These are phyloP conservation scores for Mimas tiliae DNA, from an alignment of 2,888 invertebrate species.

Conservation along the genomic window DNA sequence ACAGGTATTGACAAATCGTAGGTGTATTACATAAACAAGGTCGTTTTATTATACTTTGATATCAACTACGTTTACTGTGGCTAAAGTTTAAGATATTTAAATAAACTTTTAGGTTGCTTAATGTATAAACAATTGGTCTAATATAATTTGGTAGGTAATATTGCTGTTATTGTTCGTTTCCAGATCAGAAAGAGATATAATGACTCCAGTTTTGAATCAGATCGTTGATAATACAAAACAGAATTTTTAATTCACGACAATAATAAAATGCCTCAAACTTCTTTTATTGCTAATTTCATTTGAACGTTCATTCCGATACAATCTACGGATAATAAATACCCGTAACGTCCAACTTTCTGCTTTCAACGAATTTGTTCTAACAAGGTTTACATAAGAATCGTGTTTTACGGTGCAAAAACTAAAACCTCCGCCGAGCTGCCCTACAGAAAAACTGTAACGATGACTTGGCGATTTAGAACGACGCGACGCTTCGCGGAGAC, in stretches of 20 bases:
- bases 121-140: too few species aligned
- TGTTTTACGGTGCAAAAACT: conserved; percentile 7
- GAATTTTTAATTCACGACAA: neutral
- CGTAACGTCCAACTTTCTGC: neutral
- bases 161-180: too few species aligned
- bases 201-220: neutral
- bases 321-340: neutral
- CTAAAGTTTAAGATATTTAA: neutral
- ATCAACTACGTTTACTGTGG: neutral
- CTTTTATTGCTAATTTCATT: neutral
- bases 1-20: conserved; percentile 13
- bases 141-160: too few species aligned
- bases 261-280: neutral
- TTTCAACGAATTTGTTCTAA: neutral
- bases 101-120: neutral
- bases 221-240: neutral
- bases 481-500: conserved; percentile 12
- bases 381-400: conserved; percentile 11
- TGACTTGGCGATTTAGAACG: conserved; percentile 26
- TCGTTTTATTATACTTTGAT: neutral
- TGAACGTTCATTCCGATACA: neutral
- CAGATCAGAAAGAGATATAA: neutral
- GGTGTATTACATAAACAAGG: neutral
- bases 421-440: conserved; percentile 7
- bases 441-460: conserved; percentile 23